Conservation (phyloP, 2,888 invertebrate genomes). For the Ashinkailepas kermadecensis region DNA sequence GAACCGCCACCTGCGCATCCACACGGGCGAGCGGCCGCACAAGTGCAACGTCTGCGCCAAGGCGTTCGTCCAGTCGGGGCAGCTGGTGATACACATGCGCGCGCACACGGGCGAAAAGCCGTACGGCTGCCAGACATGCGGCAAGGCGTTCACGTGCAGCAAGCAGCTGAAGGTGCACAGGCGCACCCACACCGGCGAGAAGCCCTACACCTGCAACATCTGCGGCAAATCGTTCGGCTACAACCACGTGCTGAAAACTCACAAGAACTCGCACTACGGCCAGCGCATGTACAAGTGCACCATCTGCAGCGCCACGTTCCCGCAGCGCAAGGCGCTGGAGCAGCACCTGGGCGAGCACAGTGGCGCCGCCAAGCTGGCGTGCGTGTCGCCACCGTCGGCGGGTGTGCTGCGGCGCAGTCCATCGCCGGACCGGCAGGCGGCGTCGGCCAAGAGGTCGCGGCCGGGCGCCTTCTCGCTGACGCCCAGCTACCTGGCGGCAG, state of each 20-base stretch:
- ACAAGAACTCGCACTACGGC: slow-evolving; percentile 82
- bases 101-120: slow-evolving; percentile 67
- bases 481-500: slow-evolving; percentile 1
- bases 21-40: slow-evolving; percentile 83
- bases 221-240: slow-evolving; percentile 85
- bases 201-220: slow-evolving; percentile 84
- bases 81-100: slow-evolving; percentile 80
- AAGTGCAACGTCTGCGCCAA: slow-evolving; percentile 79
- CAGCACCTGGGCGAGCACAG: slow-evolving; percentile 74
- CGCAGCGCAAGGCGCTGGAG: slow-evolving; percentile 84
- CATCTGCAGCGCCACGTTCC: slow-evolving; percentile 82
- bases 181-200: slow-evolving; percentile 81
- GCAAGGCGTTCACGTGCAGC: slow-evolving; percentile 84
- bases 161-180: slow-evolving; percentile 87
- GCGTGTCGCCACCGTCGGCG: not conserved
- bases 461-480: not conserved
- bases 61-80: slow-evolving; percentile 85
- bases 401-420: not conserved
- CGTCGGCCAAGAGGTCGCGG: not conserved
- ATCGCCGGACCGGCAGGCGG: not conserved
- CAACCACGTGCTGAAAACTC: slow-evolving; percentile 80
- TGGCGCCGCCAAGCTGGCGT: slow-evolving; percentile 42
- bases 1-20: slow-evolving; percentile 82
- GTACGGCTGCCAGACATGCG: slow-evolving; percentile 71
- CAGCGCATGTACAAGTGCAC: slow-evolving; percentile 89